These are phyloP conservation scores for Hippocampus guttulatus DNA, from an alignment of 2,113 vertebrate genomes.

Conservation along the genomic window DNA sequence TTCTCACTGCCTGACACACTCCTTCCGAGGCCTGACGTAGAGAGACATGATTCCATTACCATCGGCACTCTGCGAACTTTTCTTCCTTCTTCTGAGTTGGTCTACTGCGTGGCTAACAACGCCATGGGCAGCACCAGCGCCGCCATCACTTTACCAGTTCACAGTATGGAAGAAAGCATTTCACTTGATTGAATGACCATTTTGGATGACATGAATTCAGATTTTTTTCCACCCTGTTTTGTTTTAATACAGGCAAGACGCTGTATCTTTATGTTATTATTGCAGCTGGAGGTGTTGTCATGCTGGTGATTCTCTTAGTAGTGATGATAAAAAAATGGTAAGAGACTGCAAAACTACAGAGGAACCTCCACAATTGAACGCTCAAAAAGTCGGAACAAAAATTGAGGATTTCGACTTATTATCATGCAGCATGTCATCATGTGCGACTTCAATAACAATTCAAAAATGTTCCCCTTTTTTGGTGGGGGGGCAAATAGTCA, in stretches of 20 bases:
- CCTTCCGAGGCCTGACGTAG: slow-evolving; percentile 18
- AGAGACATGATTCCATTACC: slow-evolving; percentile 37
- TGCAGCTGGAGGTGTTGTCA: slow-evolving; percentile 16
- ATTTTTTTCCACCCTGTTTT: background rate
- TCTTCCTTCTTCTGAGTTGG: slow-evolving; percentile 13
- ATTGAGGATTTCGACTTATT: background rate
- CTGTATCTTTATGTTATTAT: slow-evolving; percentile 17
- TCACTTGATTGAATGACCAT: background rate
- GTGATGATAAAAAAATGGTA: slow-evolving; percentile 52
- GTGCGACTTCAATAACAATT: too few relatives aligned
- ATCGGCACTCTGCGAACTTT: slow-evolving; percentile 30
- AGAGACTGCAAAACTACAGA: slow-evolving; percentile 8
- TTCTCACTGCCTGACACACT: slow-evolving; percentile 42
- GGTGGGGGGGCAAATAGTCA: too few relatives aligned
- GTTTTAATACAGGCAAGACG: slow-evolving; percentile 41
- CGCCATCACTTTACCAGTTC: slow-evolving; percentile 29
- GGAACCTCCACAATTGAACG: background rate
- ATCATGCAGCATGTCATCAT: too few relatives aligned
- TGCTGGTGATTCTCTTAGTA: slow-evolving; percentile 34
- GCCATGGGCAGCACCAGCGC: slow-evolving; percentile 30
- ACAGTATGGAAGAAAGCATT: slow-evolving; percentile 23
- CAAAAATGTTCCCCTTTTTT: too few relatives aligned
- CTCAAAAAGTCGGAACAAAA: background rate
- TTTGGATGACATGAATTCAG: background rate
- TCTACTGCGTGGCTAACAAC: slow-evolving; percentile 64